Evolutionary conservation across 2,888 invertebrate genomes (phyloP), one percentile per base, ranked within the genome.

Genomic region (Plemyria rubiginata): DNA sequence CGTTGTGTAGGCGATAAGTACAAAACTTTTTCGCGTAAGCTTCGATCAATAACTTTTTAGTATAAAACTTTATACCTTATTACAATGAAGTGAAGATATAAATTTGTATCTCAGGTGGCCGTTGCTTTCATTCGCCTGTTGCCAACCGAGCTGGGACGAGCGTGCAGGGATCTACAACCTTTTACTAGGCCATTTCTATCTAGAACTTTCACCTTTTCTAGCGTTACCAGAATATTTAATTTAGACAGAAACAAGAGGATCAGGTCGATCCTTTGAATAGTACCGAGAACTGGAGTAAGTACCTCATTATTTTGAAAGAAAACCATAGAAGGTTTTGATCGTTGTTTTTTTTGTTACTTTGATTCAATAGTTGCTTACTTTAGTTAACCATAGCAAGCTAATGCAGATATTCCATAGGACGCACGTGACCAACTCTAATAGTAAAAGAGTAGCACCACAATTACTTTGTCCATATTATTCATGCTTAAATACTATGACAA

Each of bases 1-100:
- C 66, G 66, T 84, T 86, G 83, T 86, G 83, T 84, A 86, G 78
- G 86, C 85, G 85, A 87, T 87, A 87, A 87, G 86, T 87, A 86
- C 82, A 82, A 79, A 88, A 91, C 85, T 90, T 91, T 90, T 90
- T 90, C 88, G 87, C 87, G 80, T 84, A 82, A 87, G 88, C 80
- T 85, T 76, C 86, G 92, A 92, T 92, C 92, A 89, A 92, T 92
- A 92, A 87, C 81, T 79, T 71, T 59, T 38, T 0, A 29, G 0
- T 50, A n/a, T 2, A 0, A 73, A 78, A 77, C 58, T 56, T 40
- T 41, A 5, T 28, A 71, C 77, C 60, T 63, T 81, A 76, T 4
- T 0, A 0, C 0, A 0, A 0, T 0, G 0, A 0, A 0, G 0
- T 38, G 81, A 85, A 67, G 67, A 79, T 76, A 16, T 40, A 68